A percentile compares a stretch with the other conserved stretches of the same genome.
Evolutionary conservation across 2,888 invertebrate genomes (phyloP).

Genomic region (Onchidella celtica): DNA sequence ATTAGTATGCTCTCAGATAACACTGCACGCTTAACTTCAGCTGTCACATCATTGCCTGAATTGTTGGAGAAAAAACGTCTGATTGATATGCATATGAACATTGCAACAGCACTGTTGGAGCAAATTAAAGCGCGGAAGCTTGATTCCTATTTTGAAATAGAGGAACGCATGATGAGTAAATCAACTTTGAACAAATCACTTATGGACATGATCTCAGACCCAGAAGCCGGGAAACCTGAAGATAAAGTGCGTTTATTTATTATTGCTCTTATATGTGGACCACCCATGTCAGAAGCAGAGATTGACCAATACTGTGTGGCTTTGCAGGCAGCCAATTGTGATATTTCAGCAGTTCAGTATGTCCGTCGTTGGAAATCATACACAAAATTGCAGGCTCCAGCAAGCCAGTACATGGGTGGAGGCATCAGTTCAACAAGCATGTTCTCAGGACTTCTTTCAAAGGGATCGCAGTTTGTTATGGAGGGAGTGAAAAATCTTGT

Average conservation of each 20-base stretch:
- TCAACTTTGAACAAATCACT: conserved; percentile 87
- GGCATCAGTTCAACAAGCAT: conserved; percentile 97
- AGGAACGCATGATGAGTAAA: conserved; percentile 96
- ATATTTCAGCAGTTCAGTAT: conserved; percentile 91
- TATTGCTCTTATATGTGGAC: conserved; percentile 91
- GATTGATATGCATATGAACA: conserved; percentile 99
- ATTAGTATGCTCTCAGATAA: conserved; percentile 85
- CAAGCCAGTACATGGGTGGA: conserved; percentile 87
- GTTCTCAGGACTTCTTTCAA: conserved; percentile 98
- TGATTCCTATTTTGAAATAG: conserved; percentile 97
- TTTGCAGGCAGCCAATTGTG: conserved; percentile 90
- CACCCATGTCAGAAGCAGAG: conserved; percentile 90
- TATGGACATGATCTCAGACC: conserved; percentile 92
- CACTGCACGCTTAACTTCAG: conserved; percentile 90
- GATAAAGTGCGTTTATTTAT: conserved; percentile 96
- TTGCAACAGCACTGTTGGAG: conserved; percentile 88
- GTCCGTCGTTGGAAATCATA: conserved; percentile 96
- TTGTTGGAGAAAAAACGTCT: conserved; percentile 97
- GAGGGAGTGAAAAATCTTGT: conserved; percentile 99
- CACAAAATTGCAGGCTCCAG: conserved; percentile 87
- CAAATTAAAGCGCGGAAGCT: conserved; percentile 88
- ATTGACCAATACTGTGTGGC: conserved; percentile 91
- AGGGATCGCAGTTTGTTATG: conserved; percentile 98
- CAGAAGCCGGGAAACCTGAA: conserved; percentile 91
- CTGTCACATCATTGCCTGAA: conserved; percentile 95